Conservation (phyloP, 2,113 vertebrate species). For the Chunga burmeisteri region DNA sequence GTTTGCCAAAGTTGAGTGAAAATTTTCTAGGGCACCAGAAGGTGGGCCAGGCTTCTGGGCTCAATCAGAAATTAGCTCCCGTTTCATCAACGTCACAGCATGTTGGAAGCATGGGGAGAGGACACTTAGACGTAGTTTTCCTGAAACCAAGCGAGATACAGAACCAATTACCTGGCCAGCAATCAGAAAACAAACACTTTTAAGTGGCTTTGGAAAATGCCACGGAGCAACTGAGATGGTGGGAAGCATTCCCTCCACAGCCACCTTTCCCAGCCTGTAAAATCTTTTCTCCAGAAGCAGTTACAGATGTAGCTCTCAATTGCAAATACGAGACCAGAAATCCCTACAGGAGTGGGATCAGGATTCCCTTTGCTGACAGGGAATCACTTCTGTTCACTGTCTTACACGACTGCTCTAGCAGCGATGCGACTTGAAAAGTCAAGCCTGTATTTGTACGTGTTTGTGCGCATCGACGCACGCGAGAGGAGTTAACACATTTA, state of each 20-base stretch:
- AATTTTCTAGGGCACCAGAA: not conserved
- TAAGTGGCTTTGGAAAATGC: not conserved
- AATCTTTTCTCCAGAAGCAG: not conserved
- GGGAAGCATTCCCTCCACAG: not conserved
- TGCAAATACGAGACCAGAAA: fast-evolving
- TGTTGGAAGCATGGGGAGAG: fast-evolving
- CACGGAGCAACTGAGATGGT: fast-evolving
- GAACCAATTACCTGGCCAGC: not conserved
- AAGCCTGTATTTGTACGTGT: fast-evolving
- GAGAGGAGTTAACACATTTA: not conserved
- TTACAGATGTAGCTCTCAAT: not conserved
- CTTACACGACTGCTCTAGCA: not conserved
- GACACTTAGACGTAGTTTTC: not conserved
- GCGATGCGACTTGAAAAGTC: fast-evolving
- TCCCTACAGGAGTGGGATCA: not conserved
- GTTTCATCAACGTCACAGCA: fast-evolving
- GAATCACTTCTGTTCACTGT: not conserved
- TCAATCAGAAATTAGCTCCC: not conserved
- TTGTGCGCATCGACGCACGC: not conserved
- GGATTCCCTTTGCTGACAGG: not conserved
- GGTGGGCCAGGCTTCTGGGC: not conserved
- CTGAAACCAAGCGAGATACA: not conserved
- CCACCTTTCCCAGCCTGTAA: not conserved
- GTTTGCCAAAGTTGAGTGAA: not conserved
- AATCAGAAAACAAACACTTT: not conserved